Conservation (phyloP, 2,888 invertebrate species). For the Lycaena phlaeas region DNA sequence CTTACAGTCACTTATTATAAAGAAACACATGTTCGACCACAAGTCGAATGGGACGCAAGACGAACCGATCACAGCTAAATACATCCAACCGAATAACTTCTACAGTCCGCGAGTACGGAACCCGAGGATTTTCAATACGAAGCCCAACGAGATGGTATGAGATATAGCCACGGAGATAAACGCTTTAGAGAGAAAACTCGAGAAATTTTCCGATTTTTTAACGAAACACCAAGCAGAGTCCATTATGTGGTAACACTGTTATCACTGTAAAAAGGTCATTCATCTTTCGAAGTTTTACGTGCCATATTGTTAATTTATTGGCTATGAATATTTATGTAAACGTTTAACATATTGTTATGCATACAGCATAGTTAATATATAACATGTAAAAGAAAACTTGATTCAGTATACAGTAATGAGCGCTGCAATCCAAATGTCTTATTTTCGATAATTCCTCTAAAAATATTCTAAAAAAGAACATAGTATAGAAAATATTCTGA, state of each 20-base stretch:
- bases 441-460: too few relatives aligned
- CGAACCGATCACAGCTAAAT: conserved; percentile 56
- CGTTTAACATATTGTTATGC: too few relatives aligned
- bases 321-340: too few relatives aligned
- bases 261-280: neutral
- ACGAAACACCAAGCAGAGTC: conserved; percentile 73
- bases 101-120: conserved; percentile 62
- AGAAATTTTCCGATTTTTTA: conserved; percentile 64
- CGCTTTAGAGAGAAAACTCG: conserved; percentile 65
- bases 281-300: conserved; percentile 17
- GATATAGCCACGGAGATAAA: conserved; percentile 71
- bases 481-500: too few relatives aligned
- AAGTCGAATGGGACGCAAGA: conserved; percentile 41
- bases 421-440: too few relatives aligned
- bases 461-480: too few relatives aligned
- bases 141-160: conserved; percentile 69
- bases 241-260: conserved; percentile 68
- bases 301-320: too few relatives aligned
- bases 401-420: too few relatives aligned
- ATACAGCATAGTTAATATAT: too few relatives aligned
- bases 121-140: conserved; percentile 56
- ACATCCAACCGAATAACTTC: conserved; percentile 63
- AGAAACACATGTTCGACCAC: conserved; percentile 52
- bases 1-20: conserved; percentile 48
- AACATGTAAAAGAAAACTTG: too few relatives aligned